These are phyloP conservation scores for Leptopilina boulardi DNA, from an alignment of 1,140 invertebrate species.

Conservation along the genomic window DNA sequence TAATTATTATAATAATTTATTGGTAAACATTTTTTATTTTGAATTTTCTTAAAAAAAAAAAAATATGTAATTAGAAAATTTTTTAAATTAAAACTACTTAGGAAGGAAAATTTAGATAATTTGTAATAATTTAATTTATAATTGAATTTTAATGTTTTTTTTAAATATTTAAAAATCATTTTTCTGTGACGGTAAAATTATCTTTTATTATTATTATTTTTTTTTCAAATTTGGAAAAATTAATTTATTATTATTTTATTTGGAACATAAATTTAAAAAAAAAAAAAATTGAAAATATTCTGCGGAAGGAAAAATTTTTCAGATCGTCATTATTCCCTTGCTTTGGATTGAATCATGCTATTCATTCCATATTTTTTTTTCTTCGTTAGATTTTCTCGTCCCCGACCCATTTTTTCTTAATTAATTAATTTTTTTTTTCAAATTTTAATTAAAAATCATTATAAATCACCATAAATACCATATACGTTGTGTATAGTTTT, in stretches of 20 bases:
- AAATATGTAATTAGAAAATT: no score
- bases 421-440: not conserved
- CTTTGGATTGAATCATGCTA: constrained; percentile 28
- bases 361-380: not conserved
- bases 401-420: not conserved
- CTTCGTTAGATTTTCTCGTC: not conserved
- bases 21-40: no score
- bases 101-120: no score
- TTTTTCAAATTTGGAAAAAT: not conserved
- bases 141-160: no score
- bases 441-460: not conserved
- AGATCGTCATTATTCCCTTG: not conserved
- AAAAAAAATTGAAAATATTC: constrained; percentile 12
- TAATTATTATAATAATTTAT: no score
- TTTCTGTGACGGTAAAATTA: no score
- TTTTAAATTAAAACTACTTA: no score
- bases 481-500: not conserved
- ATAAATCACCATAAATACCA: not conserved
- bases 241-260: not conserved
- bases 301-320: not conserved
- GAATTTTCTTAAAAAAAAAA: no score
- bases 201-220: no score
- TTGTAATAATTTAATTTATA: no score
- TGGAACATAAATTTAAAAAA: not conserved
- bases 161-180: no score